A percentile compares a stretch with the other conserved stretches of the same genome.
Conservation (phyloP, 2,113 vertebrate species). For the Australoheros scitulus region DNA sequence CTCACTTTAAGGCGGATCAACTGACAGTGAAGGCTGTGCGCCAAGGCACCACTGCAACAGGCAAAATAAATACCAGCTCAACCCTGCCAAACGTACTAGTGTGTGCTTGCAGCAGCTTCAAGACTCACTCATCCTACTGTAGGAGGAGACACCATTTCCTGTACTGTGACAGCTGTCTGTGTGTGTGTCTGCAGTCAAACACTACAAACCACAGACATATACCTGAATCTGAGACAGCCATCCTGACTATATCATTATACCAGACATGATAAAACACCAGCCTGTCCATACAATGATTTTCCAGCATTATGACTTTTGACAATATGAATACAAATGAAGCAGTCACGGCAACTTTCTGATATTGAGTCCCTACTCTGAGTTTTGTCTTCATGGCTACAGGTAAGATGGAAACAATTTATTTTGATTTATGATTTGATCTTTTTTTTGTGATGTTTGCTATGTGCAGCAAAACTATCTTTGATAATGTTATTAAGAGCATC, state of each 20-base stretch:
- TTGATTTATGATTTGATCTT: too few relatives aligned
- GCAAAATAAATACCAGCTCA: conserved; percentile 20
- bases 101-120: conserved; percentile 25
- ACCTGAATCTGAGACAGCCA: background rate
- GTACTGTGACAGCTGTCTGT: conserved; percentile 30
- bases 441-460: too few relatives aligned
- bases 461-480: background rate
- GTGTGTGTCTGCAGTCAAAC: conserved; percentile 48
- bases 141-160: conserved; percentile 67
- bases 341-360: background rate
- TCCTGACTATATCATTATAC: background rate
- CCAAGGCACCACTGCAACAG: conserved; percentile 35
- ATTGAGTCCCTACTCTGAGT: background rate
- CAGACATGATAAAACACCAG: background rate
- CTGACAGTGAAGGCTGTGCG: conserved; percentile 8
- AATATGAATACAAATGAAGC: background rate
- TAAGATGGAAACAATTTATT: background rate
- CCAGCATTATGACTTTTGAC: background rate
- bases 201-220: conserved; percentile 46
- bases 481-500: background rate
- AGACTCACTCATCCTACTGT: conserved; percentile 1
- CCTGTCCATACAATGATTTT: background rate
- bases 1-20: conserved; percentile 40
- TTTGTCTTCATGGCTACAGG: background rate
- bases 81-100: conserved; percentile 35